Base-by-base conservation (phyloP, 2,888 invertebrate genomes). In the Philopedon plagiatum region DNA sequence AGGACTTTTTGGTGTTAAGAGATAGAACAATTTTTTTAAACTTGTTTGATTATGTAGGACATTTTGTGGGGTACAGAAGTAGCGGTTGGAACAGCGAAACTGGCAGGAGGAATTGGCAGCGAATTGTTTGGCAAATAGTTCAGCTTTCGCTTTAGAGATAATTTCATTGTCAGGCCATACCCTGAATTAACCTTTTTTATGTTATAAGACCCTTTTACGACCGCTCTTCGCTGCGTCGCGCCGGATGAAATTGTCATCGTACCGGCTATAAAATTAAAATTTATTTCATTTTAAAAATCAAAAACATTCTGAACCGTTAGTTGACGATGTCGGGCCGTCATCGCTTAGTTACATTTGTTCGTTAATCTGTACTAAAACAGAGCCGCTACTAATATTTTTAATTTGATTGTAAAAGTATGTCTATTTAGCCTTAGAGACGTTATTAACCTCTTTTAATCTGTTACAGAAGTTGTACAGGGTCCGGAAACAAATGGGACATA, bases 161-260 rank as follows among this genome's bases (percentile, higher is more conserved):
- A n/a, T n/a, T n/a, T n/a, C n/a, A n/a, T n/a, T n/a, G n/a, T n/a
- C n/a, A n/a, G n/a, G n/a, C n/a, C n/a, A 32, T 32, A 32, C 7
- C 8, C 37, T 11, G 37, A 37, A 37, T 5, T 13, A 37, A 13
- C 37, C 5, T 37, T 13, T 13, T n/a, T 5, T 2, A 1, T 1
- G 15, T 39, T 34, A 39, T 44, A 44, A 44, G 39, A 61, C n/a
- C n/a, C n/a, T n/a, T 46, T 62, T 62, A 5, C 18, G 4, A 63
- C 34, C 46, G 23, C 46, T 63, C 34, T 26, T 21, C 19, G 15
- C 5, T 37, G n/a, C n/a, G n/a, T n/a, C n/a, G n/a, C 21, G 49
- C 49, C 63, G 63, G 63, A 63, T 63, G 63, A 51, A 34, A 51
- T 23, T 51, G 63, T 63, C 63, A 34, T 11, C 63, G 63, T 49